These are phyloP conservation scores for Gortyna flavago DNA, from an alignment of 2,888 invertebrate species.

Conservation along the genomic window DNA sequence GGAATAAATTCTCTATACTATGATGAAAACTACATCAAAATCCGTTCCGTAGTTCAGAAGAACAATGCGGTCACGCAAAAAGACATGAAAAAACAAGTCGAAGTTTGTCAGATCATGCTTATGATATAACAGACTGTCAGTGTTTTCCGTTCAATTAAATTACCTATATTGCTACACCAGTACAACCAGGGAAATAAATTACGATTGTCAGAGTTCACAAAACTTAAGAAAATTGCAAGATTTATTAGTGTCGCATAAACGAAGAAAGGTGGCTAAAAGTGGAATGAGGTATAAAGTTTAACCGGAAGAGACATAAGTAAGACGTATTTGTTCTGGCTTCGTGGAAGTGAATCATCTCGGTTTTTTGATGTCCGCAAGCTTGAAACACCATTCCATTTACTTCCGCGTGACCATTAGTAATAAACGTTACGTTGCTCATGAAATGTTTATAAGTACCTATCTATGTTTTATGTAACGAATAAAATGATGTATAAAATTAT, in stretches of 20 bases:
- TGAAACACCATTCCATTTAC: constrained; percentile 12
- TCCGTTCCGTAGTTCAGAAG: background rate
- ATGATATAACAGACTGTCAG: too few relatives aligned
- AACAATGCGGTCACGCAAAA: background rate
- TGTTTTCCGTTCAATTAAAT: background rate
- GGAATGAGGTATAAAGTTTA: background rate
- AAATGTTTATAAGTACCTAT: background rate
- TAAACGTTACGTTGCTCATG: background rate
- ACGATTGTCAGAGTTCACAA: background rate
- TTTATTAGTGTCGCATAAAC: background rate
- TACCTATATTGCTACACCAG: background rate
- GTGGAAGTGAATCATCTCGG: background rate
- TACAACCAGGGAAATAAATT: too few relatives aligned
- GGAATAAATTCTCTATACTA: background rate
- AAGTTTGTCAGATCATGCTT: background rate
- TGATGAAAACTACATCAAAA: background rate
- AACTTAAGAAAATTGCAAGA: background rate
- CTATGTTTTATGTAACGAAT: background rate
- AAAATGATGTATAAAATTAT: background rate
- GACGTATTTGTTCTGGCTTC: constrained; percentile 10
- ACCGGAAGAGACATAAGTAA: background rate
- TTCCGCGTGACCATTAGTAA: background rate
- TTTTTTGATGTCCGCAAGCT: constrained; percentile 4
- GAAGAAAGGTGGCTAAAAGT: background rate
- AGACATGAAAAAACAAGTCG: background rate